phyloP scores from a whole-genome alignment of 1,140 invertebrate species.

The Zaprionus vittiger region DNA sequence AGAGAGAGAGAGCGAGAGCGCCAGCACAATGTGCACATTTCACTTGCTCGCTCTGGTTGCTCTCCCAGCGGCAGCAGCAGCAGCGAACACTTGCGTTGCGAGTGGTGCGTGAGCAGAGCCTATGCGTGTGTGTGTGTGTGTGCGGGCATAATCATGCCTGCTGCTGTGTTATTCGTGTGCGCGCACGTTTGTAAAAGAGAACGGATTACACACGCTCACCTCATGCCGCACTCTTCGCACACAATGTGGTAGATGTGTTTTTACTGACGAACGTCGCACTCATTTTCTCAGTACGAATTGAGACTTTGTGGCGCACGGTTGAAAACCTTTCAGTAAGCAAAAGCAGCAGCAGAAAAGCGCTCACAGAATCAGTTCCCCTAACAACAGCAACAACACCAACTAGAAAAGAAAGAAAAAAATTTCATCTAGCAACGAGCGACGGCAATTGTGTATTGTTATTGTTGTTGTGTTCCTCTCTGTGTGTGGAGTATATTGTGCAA shows the following conservation, averaged over 20 bases:
- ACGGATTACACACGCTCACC: constrained; percentile 58
- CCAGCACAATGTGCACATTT: constrained; percentile 28
- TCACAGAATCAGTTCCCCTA: constrained; percentile 24
- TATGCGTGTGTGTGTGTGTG: constrained; percentile 19
- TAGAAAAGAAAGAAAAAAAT: constrained; percentile 29
- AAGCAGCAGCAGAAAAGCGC: constrained; percentile 54
- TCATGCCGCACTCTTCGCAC: constrained; percentile 58
- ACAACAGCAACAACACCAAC: constrained; percentile 36
- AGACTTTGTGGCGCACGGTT: constrained; percentile 77
- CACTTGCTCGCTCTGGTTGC: constrained; percentile 45
- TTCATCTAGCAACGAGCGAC: constrained; percentile 41
- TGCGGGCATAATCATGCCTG: background rate
- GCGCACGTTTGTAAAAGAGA: constrained; percentile 68
- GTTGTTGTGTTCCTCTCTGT: constrained; percentile 33
- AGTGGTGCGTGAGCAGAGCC: constrained; percentile 34
- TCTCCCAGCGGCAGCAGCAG: constrained; percentile 19
- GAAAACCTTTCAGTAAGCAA: constrained; percentile 51
- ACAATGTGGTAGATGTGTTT: constrained; percentile 47
- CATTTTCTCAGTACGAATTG: constrained; percentile 65
- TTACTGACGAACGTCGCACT: constrained; percentile 39
- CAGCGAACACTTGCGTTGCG: constrained; percentile 26
- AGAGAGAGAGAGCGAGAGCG: constrained; percentile 47
- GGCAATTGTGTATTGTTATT: constrained; percentile 49
- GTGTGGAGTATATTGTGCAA: constrained; percentile 45
- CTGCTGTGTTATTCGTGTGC: constrained; percentile 36